phyloP scores from a whole-genome alignment of 2,888 invertebrate genomes.

The Noctua comes region DNA sequence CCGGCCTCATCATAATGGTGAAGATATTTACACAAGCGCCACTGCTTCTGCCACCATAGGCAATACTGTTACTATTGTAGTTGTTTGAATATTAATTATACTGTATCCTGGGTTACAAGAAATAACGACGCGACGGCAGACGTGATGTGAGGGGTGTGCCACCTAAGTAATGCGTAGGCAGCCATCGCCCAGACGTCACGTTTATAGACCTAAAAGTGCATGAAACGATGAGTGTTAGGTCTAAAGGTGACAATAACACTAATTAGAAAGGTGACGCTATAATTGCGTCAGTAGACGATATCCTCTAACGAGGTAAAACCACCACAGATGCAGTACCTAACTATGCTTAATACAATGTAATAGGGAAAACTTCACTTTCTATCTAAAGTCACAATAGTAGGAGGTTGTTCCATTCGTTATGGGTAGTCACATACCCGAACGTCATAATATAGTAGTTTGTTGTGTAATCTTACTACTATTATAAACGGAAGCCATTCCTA shows the following conservation, averaged over 20 bases:
- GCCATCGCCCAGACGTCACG: slow-evolving; percentile 13
- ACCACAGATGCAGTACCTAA: not conserved
- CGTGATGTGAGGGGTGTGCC: slow-evolving; percentile 4
- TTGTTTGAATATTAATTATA: not conserved
- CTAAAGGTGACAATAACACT: slow-evolving; percentile 47
- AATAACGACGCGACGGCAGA: not conserved
- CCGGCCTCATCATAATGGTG: not conserved
- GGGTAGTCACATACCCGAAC: not conserved
- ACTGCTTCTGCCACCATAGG: not conserved
- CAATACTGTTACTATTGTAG: not conserved
- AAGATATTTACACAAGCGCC: not conserved
- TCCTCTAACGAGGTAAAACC: slow-evolving; percentile 10
- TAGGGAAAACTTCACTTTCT: slow-evolving; percentile 7
- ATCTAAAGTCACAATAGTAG: not conserved
- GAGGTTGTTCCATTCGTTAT: not conserved
- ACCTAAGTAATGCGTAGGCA: not conserved
- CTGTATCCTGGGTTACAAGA: not conserved
- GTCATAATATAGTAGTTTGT: too few relatives aligned
- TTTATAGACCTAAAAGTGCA: slow-evolving; percentile 18
- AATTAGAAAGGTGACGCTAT: slow-evolving; percentile 36
- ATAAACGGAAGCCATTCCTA: too few relatives aligned
- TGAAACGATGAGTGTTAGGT: slow-evolving; percentile 29
- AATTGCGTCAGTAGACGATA: slow-evolving; percentile 22
- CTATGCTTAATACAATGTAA: not conserved
- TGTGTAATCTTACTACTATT: too few relatives aligned